Base-by-base conservation (phyloP, 2,888 invertebrate genomes). In the Amorpha juglandis region DNA sequence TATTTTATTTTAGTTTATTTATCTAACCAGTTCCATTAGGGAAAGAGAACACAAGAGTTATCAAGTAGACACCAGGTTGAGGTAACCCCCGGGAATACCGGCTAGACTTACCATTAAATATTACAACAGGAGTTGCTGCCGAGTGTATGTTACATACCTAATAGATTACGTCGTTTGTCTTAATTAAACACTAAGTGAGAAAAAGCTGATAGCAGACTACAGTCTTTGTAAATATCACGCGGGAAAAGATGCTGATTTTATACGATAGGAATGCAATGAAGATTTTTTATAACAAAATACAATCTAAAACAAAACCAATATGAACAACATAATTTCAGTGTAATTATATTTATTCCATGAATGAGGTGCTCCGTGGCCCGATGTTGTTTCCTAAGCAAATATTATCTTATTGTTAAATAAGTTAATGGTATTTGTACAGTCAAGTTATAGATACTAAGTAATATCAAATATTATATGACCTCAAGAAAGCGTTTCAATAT, bases 371-470 rank as follows among this genome's bases (percentile, higher is more conserved):
- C 7, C 45, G 68, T 68, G 6, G 55, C 33, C 55, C 62, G 38
- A 6, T 65, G 63, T 45, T 62, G 63, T 62, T 72, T 66, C 67
- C 72, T 68, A 75, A 74, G 70, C 74, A 78, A 82, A 84, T 82
- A 77, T 79, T 81, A 74, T 74, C 70, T 73, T 76, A 72, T 71
- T 75, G 74, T 77, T 71, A 77, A 80, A 78, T 77, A 74, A 77
- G 71, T 69, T 79, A 77, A 77, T 78, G 74, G 76, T 80, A 79
- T 80, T 82, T 80, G 73, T 70, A 70, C 68, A 73, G 70, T 68
- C 64, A 67, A 73, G 70, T 70, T 38, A 51, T 35, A 51, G 51
- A n/a, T 38, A n/a, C n/a, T n/a, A 9, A n/a, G 9, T 42, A 52
- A 38, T 63, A 63, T 52, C 38, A 42, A 38, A 63, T 21, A 38